Percentiles rank a stretch among this genome's conserved stretches.
Evolutionary conservation across 2,113 vertebrate genomes (phyloP).

Genomic region (Salvelinus fontinalis): DNA sequence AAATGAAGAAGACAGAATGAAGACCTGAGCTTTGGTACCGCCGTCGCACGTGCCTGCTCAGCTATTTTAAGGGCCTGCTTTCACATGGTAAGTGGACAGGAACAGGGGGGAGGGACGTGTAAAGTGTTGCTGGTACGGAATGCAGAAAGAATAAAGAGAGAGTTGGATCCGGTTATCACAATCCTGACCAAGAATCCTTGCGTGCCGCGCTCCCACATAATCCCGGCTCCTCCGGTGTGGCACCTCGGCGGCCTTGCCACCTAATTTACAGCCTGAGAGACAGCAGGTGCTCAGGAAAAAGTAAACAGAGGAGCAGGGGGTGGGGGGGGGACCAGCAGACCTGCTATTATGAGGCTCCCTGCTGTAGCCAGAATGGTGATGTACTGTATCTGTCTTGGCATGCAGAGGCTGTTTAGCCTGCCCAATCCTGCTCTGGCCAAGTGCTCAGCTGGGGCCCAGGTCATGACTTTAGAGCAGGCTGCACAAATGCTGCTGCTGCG

Average conservation of each 20-base stretch:
- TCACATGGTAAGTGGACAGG: conserved; percentile 35
- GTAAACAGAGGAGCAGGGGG: conserved; percentile 52
- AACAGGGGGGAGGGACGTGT: conserved; percentile 25
- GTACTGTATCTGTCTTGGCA: conserved; percentile 45
- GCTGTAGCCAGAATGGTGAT: conserved; percentile 49
- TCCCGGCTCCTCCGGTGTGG: conserved; percentile 38
- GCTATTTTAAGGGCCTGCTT: conserved; percentile 41
- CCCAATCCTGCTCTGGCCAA: conserved; percentile 4
- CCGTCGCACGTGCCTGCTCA: conserved; percentile 41
- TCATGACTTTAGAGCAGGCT: conserved; percentile 49
- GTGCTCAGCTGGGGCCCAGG: conserved; percentile 47
- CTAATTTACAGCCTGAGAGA: conserved; percentile 67
- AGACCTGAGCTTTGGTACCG: conserved; percentile 28
- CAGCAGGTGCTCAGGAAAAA: conserved; percentile 60
- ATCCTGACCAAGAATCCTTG: conserved; percentile 54
- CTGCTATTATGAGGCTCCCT: conserved; percentile 50
- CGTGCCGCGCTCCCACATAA: conserved; percentile 46
- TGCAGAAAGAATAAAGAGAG: neutral
- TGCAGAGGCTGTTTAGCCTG: conserved; percentile 58
- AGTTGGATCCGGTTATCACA: conserved; percentile 47
- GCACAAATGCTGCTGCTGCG: conserved; percentile 49
- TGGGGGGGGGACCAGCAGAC: conserved; percentile 4
- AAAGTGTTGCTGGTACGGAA: neutral
- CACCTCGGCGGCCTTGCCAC: conserved; percentile 25
- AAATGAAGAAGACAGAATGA: conserved; percentile 38